Base-by-base conservation (phyloP, 2,113 vertebrate genomes). In the Salminus brasiliensis region DNA sequence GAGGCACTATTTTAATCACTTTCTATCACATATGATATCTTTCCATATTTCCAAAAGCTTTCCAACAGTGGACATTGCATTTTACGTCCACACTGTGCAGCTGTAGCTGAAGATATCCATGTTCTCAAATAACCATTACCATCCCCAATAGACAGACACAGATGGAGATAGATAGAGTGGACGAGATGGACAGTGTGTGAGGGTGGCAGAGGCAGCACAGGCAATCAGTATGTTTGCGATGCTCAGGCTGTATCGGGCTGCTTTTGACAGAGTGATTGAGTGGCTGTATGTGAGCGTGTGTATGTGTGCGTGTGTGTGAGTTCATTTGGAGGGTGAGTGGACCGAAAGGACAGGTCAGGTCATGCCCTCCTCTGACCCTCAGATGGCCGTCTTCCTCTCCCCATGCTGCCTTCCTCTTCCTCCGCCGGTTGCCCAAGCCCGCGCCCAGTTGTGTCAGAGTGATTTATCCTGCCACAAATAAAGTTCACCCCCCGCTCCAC, bases 381-480 rank as follows among this genome's bases (percentile, higher is more conserved):
- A 12, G 25, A 47, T 81, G 47, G 68, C 43, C 30, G 30, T 62
- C 66, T 52, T 39, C 62, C 52, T 69, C 27, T 57, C 39, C 25
- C 15, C 63, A 74, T 6, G 7, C 70, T 2, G 2, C 7, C 34
- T 27, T 36, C 41, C 76, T 47, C 69, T 49, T 49, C 9, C 45
- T 47, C 13, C 13, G 23, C 52, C 10, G 52, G n/a, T 25, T 55
- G n/a, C n/a, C 53, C 66, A 23, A 41, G n/a, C 39, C 62, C 36
- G 16, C 83, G 85, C 89, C 82, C 79, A 82, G 83, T 88, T 84
- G 73, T 83, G 87, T 89, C 87, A 69, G 76, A 68, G 84, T 91
- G 90, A 92, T 92, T 91, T 87, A 93, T 92, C 81, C 84, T 72
- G 53, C 76, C 85, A 90, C 87, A 85, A 86, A 83, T 79, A 74